Percentiles rank a stretch among this genome's conserved stretches.
Evolutionary conservation across 2,888 invertebrate genomes (phyloP).

Genomic region (Diaphora mendica): DNA sequence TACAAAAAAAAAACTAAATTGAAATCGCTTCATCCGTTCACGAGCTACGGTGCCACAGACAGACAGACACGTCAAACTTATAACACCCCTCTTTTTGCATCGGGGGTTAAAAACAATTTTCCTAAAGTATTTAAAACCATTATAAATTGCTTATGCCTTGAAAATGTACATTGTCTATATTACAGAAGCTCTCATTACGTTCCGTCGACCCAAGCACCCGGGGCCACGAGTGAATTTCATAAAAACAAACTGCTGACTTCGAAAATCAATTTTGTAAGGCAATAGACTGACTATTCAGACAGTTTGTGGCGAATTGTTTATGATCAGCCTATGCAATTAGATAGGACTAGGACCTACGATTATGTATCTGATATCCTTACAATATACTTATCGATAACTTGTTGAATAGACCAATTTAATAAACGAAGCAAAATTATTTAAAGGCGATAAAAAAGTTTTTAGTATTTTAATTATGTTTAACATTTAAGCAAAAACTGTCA

Average conservation of each 20-base stretch:
- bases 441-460: too few relatives aligned
- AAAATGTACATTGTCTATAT: conserved; percentile 9
- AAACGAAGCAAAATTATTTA: neutral
- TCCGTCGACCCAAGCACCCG: neutral
- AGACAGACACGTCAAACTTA: too few relatives aligned
- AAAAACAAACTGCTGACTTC: conserved; percentile 17
- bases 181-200: conserved; percentile 6
- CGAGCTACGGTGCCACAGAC: too few relatives aligned
- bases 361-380: neutral
- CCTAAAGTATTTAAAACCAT: neutral
- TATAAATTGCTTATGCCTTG: neutral
- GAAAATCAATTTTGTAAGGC: conserved; percentile 12
- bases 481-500: neutral
- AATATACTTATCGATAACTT: neutral
- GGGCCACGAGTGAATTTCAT: conserved; percentile 14
- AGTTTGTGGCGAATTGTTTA: neutral
- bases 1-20: too few relatives aligned
- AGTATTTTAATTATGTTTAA: too few relatives aligned
- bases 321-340: neutral
- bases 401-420: neutral
- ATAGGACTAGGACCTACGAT: neutral
- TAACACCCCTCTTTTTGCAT: too few relatives aligned
- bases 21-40: too few relatives aligned
- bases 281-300: neutral
- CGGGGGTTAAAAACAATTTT: neutral